Conservation (phyloP, 2,113 vertebrate species). For the Centropus bengalensis region DNA sequence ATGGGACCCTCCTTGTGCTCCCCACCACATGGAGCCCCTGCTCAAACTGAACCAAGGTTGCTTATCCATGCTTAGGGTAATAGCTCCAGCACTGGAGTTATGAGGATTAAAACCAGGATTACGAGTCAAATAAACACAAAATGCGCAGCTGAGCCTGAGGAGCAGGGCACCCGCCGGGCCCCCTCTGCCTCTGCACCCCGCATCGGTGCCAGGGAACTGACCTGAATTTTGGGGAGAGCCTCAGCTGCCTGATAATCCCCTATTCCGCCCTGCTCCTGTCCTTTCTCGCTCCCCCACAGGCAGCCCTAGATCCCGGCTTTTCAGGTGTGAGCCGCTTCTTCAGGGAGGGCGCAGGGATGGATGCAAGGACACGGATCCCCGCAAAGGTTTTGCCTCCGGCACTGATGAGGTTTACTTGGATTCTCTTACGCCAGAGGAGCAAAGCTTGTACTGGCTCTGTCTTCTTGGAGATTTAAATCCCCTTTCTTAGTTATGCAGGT, state of each 20-base stretch:
- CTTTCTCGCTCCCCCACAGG: background rate
- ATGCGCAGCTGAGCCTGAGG: background rate
- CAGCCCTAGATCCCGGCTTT: background rate
- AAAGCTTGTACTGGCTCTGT: background rate
- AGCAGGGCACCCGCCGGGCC: fast-evolving
- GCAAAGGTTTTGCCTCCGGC: background rate
- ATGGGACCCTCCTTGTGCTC: fast-evolving
- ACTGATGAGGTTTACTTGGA: background rate
- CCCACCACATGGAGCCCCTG: background rate
- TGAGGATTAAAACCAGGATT: background rate
- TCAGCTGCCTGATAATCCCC: background rate
- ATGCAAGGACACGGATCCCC: background rate
- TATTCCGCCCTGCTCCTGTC: background rate
- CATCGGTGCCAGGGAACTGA: fast-evolving
- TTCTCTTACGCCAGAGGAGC: background rate
- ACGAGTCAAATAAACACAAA: background rate
- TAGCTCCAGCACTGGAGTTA: background rate
- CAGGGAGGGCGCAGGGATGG: background rate
- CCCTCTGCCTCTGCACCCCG: background rate
- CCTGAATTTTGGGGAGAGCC: background rate
- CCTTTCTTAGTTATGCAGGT: background rate
- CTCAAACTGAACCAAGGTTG: background rate
- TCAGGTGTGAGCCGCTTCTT: background rate
- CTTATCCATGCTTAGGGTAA: background rate
- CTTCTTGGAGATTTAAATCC: background rate